These are phyloP conservation scores for Bothrops jararaca DNA, from an alignment of 2,113 vertebrate species.

Conservation along the genomic window DNA sequence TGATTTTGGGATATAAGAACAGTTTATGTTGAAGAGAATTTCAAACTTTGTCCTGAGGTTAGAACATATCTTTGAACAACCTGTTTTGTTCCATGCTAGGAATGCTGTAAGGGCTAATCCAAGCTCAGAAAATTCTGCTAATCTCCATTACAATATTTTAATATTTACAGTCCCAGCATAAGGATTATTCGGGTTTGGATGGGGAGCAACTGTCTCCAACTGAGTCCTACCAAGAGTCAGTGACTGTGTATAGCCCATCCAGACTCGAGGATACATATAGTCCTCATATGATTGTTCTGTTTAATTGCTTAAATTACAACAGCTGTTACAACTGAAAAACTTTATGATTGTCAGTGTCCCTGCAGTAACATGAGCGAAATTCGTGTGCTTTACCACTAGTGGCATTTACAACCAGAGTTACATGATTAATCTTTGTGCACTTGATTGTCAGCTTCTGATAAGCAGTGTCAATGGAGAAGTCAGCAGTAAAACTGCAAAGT, in stretches of 20 bases:
- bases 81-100: not conserved
- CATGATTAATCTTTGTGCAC: not conserved
- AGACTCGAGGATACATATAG: not conserved
- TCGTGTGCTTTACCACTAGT: not conserved
- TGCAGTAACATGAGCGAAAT: not conserved
- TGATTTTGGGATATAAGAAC: not conserved
- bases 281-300: not conserved
- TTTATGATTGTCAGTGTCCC: not conserved
- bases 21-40: not conserved
- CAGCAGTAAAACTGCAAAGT: not conserved
- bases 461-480: not conserved
- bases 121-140: not conserved
- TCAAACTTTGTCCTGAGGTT: not conserved
- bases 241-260: not conserved
- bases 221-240: not conserved
- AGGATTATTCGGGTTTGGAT: not conserved
- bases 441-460: not conserved
- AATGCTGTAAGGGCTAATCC: not conserved
- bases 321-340: not conserved
- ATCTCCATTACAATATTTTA: not conserved
- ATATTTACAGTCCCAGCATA: not conserved
- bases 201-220: not conserved
- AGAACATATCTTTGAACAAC: not conserved
- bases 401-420: not conserved
- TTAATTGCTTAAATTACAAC: not conserved